Conservation (phyloP, 2,113 vertebrate species). For the Talpa occidentalis region DNA sequence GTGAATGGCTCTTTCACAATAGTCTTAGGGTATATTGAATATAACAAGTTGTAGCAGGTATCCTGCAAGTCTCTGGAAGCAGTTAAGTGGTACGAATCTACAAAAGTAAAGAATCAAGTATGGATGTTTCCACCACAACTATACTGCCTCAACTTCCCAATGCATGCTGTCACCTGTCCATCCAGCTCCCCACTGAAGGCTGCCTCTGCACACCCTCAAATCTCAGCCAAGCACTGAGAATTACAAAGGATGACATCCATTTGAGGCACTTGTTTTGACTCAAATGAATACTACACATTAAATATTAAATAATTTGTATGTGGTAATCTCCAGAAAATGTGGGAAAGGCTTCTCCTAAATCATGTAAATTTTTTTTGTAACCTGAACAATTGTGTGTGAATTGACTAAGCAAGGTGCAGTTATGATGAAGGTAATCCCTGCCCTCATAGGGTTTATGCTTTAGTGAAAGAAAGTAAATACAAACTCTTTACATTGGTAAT, state of each 20-base stretch:
- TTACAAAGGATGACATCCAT: background rate
- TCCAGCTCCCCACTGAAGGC: background rate
- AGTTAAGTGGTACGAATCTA: background rate
- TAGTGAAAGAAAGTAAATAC: background rate
- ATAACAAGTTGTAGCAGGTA: background rate
- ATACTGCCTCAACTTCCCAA: background rate
- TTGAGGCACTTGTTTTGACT: background rate
- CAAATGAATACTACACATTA: background rate
- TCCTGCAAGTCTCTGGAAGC: background rate
- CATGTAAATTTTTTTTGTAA: background rate
- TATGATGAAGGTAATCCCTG: background rate
- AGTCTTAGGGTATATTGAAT: background rate
- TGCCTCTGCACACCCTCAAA: background rate
- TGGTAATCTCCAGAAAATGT: background rate
- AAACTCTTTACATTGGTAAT: background rate
- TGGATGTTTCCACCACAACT: background rate
- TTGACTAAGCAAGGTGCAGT: background rate
- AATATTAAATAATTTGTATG: background rate
- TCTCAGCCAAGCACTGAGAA: background rate
- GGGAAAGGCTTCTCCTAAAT: background rate
- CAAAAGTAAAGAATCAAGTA: background rate
- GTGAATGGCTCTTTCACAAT: background rate
- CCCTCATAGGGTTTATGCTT: background rate
- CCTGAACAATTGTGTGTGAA: background rate
- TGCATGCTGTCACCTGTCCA: background rate